A percentile compares a stretch with the other conserved stretches of the same genome.
Conservation (phyloP, 2,888 invertebrate genomes). For the Limnephilus marmoratus region DNA sequence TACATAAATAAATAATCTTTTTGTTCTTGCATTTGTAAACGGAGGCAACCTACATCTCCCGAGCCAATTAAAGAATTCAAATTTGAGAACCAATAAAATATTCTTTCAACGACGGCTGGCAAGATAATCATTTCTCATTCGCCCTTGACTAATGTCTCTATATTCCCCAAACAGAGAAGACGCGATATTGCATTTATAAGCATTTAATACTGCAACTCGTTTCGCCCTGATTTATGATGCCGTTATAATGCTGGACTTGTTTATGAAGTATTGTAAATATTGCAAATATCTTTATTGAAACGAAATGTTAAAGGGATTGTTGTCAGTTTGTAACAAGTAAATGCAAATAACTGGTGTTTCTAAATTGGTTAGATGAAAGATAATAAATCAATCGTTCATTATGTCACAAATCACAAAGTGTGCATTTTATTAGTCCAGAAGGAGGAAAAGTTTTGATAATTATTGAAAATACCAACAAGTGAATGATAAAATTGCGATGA, state of each 20-base stretch:
- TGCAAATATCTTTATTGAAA: conserved; percentile 64
- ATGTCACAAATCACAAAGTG: no score
- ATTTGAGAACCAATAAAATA: conserved; percentile 65
- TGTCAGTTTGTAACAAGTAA: background rate
- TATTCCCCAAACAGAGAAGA: conserved; percentile 26
- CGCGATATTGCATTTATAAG: conserved; percentile 46
- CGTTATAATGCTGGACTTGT: conserved; percentile 57
- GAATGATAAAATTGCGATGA: no score
- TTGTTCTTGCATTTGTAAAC: background rate
- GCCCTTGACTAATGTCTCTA: conserved; percentile 64
- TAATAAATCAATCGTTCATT: no score
- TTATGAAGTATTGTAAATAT: conserved; percentile 62
- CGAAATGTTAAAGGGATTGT: background rate
- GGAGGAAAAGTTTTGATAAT: no score
- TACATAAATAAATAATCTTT: background rate
- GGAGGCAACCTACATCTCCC: conserved; percentile 30
- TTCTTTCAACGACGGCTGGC: conserved; percentile 50
- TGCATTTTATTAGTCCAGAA: no score
- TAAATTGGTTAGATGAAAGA: background rate
- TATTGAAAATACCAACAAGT: no score
- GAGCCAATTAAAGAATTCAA: conserved; percentile 66
- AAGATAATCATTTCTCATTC: conserved; percentile 58
- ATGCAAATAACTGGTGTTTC: background rate
- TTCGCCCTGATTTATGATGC: conserved; percentile 59
- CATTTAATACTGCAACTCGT: conserved; percentile 48